Conservation (phyloP, 37 sponge, comb jelly and placozoan species). For the Tethya wilhelma region DNA sequence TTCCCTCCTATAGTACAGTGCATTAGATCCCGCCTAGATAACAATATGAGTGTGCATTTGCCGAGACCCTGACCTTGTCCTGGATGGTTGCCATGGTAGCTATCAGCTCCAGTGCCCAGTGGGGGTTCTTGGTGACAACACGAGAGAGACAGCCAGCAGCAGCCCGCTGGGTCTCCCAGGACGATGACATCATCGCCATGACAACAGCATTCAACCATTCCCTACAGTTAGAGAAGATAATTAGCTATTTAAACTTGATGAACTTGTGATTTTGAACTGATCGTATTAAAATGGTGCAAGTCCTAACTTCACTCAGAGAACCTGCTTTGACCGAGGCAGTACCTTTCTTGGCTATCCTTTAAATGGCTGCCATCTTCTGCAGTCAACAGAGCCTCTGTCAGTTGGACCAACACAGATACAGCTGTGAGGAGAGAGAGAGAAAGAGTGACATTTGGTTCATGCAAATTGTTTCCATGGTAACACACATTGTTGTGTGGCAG, state of each 20-base stretch:
- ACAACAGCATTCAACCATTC: conserved; percentile 52
- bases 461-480: not conserved
- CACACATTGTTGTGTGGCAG: conserved; percentile 39
- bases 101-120: not conserved
- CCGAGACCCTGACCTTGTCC: conserved; percentile 17
- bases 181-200: not conserved
- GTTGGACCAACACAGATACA: conserved; percentile 5
- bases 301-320: too few species aligned
- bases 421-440: not conserved
- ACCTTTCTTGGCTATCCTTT: not conserved
- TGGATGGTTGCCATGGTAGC: conserved; percentile 2
- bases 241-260: too few species aligned
- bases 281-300: too few species aligned
- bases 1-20: too few species aligned
- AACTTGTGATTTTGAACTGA: too few species aligned
- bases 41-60: too few species aligned
- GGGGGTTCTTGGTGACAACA: not conserved
- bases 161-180: conserved; percentile 24
- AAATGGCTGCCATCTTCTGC: not conserved
- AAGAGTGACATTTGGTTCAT: not conserved
- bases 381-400: conserved; percentile 21
- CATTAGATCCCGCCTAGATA: too few species aligned
- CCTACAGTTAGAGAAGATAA: conserved; percentile 4
- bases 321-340: not conserved
- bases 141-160: conserved; percentile 22